Percentiles rank a stretch among this genome's conserved stretches.
Evolutionary conservation across 2,888 invertebrate species (phyloP).

Genomic region (Drosophila pullipes): DNA sequence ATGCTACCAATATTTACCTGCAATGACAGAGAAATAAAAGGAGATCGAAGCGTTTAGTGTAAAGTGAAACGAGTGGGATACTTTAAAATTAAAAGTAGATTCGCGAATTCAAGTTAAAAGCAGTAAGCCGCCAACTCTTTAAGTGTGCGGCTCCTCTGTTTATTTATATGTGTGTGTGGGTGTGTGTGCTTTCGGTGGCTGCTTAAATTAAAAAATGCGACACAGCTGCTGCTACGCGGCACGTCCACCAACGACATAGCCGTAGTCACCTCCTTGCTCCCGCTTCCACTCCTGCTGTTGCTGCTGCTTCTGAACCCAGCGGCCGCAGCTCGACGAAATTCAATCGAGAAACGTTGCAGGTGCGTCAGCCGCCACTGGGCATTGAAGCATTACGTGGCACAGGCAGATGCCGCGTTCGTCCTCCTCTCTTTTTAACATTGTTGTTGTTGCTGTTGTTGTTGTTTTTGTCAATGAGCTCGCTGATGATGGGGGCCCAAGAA

Average conservation of each 20-base stretch:
- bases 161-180: slow-evolving; percentile 1
- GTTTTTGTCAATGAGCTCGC: slow-evolving; percentile 47
- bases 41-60: slow-evolving; percentile 4
- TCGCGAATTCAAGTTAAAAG: slow-evolving; percentile 7
- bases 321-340: slow-evolving; percentile 38
- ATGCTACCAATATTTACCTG: slow-evolving; percentile 73
- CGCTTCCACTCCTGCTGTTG: background rate
- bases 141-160: slow-evolving; percentile 1
- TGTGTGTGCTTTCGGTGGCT: slow-evolving; percentile 13
- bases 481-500: slow-evolving; percentile 35
- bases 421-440: background rate
- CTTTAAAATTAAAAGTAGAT: slow-evolving; percentile 14
- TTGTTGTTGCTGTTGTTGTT: slow-evolving; percentile 17
- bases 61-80: slow-evolving; percentile 3
- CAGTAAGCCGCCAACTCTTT: slow-evolving; percentile 24
- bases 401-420: slow-evolving; percentile 5
- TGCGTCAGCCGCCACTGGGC: slow-evolving; percentile 43
- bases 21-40: slow-evolving; percentile 35
- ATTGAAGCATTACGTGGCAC: slow-evolving; percentile 50
- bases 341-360: slow-evolving; percentile 55
- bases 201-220: slow-evolving; percentile 39
- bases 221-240: slow-evolving; percentile 32
- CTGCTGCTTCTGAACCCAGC: slow-evolving; percentile 8
- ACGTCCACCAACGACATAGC: background rate
- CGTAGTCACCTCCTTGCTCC: background rate